Evolutionary conservation across 2,888 invertebrate species (phyloP).

Genomic region (Hirtodrosophila confusa): DNA sequence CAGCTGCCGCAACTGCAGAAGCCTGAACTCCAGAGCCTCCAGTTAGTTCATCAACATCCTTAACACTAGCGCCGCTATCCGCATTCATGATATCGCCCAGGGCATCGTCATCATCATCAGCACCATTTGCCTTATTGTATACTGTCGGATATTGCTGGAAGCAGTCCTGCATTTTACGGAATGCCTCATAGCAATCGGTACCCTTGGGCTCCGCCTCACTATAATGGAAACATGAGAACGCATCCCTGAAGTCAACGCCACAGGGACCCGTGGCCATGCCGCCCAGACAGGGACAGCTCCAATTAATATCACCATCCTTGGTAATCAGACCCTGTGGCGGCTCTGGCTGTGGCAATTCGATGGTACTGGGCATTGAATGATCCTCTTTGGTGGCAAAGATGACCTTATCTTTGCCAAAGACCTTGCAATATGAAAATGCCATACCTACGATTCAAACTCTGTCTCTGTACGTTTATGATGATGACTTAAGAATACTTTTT

Average conservation of each 20-base stretch:
- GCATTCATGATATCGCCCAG: constrained; percentile 69
- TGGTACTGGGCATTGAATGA: constrained; percentile 89
- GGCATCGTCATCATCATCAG: constrained; percentile 85
- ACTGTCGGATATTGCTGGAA: constrained; percentile 94
- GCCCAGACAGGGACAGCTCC: constrained; percentile 98
- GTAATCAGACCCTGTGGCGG: constrained; percentile 92
- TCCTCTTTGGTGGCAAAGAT: constrained; percentile 93
- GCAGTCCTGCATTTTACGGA: constrained; percentile 95
- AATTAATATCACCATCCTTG: constrained; percentile 95
- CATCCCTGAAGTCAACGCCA: constrained; percentile 95
- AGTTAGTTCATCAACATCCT: constrained; percentile 53
- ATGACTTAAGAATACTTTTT: constrained; percentile 2
- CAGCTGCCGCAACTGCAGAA: constrained; percentile 9
- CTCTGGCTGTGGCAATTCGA: constrained; percentile 89
- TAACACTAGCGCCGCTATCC: constrained; percentile 52
- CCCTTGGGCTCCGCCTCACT: constrained; percentile 95
- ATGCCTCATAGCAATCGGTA: constrained; percentile 95
- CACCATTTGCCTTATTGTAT: constrained; percentile 90
- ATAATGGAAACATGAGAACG: constrained; percentile 97
- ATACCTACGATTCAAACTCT: constrained; percentile 36
- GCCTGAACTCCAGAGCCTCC: constrained; percentile 46
- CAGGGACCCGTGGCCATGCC: constrained; percentile 99
- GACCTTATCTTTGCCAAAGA: constrained; percentile 90
- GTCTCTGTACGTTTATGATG: not conserved
- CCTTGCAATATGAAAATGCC: constrained; percentile 83